Evolutionary conservation across 2,888 invertebrate species (phyloP), one percentile per base, ranked within the genome.

Genomic region (Eristalis tenax): DNA sequence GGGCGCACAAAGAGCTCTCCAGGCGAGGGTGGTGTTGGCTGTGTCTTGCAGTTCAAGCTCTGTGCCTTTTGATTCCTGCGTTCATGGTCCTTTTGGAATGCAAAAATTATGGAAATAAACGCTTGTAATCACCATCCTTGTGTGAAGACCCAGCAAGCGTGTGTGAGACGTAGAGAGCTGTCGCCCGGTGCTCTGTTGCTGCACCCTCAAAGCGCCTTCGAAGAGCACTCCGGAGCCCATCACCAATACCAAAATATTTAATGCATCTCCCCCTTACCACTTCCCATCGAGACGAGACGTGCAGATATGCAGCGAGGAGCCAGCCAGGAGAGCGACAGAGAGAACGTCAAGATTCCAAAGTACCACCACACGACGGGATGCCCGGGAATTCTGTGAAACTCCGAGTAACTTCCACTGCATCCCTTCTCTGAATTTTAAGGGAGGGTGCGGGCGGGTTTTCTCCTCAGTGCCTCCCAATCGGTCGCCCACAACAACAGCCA

Each of bases 71-170:
- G 82, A 78, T 74, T 86, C 65, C 74, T 66, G 70, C 63, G 64
- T 63, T 43, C 43, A 32, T 71, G 83, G 40, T 83, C 83, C 70
- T 87, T 76, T 83, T 87, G 83, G 64, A 73, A 83, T 87, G 83
- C 83, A 87, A 63, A 83, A 87, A 87, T 83, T 83, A 87, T 87
- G 87, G 79, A 87, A 87, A 87, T 87, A 87, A 83, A 71, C 80
- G 79, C 79, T 76, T 83, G 83, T 83, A 87, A 87, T 87, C 79
- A 73, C 68, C 83, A 83, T 87, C 76, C 71, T 76, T 73, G 59
- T n/a, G 56, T 18, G 23, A 28, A 35, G 5, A 32, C 32, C 32
- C 32, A 32, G 32, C 61, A 57, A 35, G 3, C 26, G 22, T 13
- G 15, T 66, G 40, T 1, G 69, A 43, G 32, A 8, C 4, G n/a